Percentiles rank a stretch among this genome's conserved stretches.
phyloP scores from a whole-genome alignment of 1,140 invertebrate species.

The Drosophila leontia region DNA sequence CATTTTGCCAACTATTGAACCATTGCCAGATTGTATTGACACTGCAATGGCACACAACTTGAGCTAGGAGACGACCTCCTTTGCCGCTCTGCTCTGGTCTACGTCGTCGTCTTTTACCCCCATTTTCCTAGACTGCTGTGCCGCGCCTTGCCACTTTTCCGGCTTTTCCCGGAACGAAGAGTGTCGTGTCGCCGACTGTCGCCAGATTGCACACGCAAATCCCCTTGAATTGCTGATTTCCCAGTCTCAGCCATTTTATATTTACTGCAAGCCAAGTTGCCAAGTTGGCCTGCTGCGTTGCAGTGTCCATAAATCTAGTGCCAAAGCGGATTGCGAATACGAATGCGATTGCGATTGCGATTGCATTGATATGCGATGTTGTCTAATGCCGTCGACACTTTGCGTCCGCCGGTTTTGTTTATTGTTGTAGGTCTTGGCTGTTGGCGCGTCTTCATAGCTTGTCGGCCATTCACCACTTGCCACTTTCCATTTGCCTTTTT shows the following conservation, averaged over 20 bases:
- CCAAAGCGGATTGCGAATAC: slow-evolving; percentile 73
- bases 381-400: slow-evolving; percentile 55
- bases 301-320: slow-evolving; percentile 71
- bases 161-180: slow-evolving; percentile 8
- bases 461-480: slow-evolving; percentile 40
- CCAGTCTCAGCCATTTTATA: slow-evolving; percentile 58
- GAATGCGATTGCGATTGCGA: slow-evolving; percentile 36
- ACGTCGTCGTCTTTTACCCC: background rate
- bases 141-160: background rate
- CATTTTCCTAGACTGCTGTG: background rate
- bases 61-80: slow-evolving; percentile 26
- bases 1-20: slow-evolving; percentile 82
- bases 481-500: slow-evolving; percentile 13
- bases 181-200: slow-evolving; percentile 59
- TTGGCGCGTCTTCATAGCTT: slow-evolving; percentile 55
- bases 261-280: slow-evolving; percentile 50
- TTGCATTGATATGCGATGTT: slow-evolving; percentile 73
- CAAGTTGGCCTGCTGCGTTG: slow-evolving; percentile 49
- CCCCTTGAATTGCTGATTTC: slow-evolving; percentile 76
- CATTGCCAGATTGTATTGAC: slow-evolving; percentile 79
- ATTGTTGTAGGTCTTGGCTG: slow-evolving; percentile 47
- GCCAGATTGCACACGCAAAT: slow-evolving; percentile 71
- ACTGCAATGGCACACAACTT: slow-evolving; percentile 54
- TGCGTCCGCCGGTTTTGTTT: slow-evolving; percentile 35
- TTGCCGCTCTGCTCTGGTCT: background rate